Percentiles rank a stretch among this genome's conserved stretches.
Conservation (phyloP, 2,113 vertebrate genomes). For the Sebastes schlegelii region DNA sequence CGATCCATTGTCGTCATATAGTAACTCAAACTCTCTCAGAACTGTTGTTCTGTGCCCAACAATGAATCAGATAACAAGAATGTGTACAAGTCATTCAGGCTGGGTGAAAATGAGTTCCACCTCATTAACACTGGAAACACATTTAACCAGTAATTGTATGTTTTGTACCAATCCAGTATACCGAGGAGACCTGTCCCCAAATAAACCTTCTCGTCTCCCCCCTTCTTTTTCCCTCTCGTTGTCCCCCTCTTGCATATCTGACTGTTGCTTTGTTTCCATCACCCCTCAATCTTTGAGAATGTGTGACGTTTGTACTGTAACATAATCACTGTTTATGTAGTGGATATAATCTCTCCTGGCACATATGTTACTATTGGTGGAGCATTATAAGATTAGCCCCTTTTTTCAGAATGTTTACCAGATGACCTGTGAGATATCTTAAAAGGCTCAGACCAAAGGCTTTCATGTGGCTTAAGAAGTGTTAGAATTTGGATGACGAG, state of each 20-base stretch:
- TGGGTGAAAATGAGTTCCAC: neutral
- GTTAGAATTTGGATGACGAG: conserved; percentile 31
- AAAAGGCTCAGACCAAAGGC: conserved; percentile 28
- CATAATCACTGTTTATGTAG: conserved; percentile 55
- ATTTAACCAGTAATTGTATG: neutral
- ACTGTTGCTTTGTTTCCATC: conserved; percentile 41
- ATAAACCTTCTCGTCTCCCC: conserved; percentile 14
- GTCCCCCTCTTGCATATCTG: conserved; percentile 17
- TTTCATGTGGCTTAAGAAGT: conserved; percentile 41
- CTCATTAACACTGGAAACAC: neutral
- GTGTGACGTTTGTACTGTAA: conserved; percentile 23
- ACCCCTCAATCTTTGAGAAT: conserved; percentile 2
- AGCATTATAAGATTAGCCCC: conserved; percentile 58
- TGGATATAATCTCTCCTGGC: conserved; percentile 57
- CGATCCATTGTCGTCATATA: neutral
- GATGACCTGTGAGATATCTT: conserved; percentile 41
- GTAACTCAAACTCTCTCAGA: neutral
- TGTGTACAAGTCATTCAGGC: neutral
- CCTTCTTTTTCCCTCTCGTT: neutral
- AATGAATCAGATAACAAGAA: conserved; percentile 1
- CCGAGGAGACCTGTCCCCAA: conserved; percentile 18
- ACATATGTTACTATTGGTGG: conserved; percentile 47
- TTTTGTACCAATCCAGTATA: neutral
- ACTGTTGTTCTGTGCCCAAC: neutral
- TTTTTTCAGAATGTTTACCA: conserved; percentile 38